Evolutionary conservation across 2,113 vertebrate genomes (phyloP).

Genomic region (human): GRCh38 chr11:66259501-66260000

Average conservation of each 20-base stretch:
- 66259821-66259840: background rate
- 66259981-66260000: background rate
- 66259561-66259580: background rate
- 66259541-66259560: background rate
- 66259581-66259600: background rate
- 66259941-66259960: background rate
- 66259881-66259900: background rate
- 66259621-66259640: background rate
- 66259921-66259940: background rate
- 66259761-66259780: background rate
- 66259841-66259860: background rate
- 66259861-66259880: background rate
- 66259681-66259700: background rate
- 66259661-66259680: background rate
- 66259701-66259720: background rate
- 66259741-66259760: background rate
- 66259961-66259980: background rate
- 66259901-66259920: background rate
- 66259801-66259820: background rate
- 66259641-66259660: background rate
- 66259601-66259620: background rate
- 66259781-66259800: background rate
- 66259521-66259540: background rate
- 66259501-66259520: background rate
- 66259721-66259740: background rate